Evolutionary conservation across 2,888 invertebrate species (phyloP), one percentile per base, ranked within the genome.

Genomic region (Caenorhabditis doughertyi): DNA sequence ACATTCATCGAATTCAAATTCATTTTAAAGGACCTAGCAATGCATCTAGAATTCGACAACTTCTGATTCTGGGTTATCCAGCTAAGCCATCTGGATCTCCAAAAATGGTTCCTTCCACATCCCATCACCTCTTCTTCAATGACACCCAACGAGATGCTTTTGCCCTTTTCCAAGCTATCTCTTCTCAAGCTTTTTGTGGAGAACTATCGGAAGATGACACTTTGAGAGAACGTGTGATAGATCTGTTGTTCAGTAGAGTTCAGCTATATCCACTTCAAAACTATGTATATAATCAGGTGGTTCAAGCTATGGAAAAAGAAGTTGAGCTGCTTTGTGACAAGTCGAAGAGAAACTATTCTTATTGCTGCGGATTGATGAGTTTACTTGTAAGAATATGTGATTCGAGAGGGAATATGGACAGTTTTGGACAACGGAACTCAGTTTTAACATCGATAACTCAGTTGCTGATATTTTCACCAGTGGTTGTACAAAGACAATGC

Each of bases 81-180:
- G 53, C 25, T 0, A 71, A 21, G 3, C n/a, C 7, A 13, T 56
- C 67, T 1, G 65, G 47, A 11, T 49, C 39, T 11, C 72, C 79
- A 3, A 58, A 44, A 8, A 53, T 89, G 27, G 84, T 81, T 18
- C 88, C 89, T 8, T 90, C 90, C 1, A 84, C 85, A 9, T 90
- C 91, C 8, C 89, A 90, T 79, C 90, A 97, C 83, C 91, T 84
- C 81, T 90, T 58, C 84, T 92, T 84, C 91, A 92, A 86, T 90
- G 91, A 87, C 88, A 92, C 83, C 84, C 93, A 68, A 85, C 93
- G 39, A 94, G 92, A 91, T 71, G 91, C 90, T 0, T 92, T 89
- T 67, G 84, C 85, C 2, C 94, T 98, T 7, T 94, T 98, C 21
- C 95, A 95, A 83, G 97, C 98, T 91, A 96, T 98, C 95, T 95